Percentiles rank a stretch among this genome's conserved stretches.
These are phyloP conservation scores for Rhineura floridana DNA, from an alignment of 2,113 vertebrate genomes.

Conservation along the genomic window DNA sequence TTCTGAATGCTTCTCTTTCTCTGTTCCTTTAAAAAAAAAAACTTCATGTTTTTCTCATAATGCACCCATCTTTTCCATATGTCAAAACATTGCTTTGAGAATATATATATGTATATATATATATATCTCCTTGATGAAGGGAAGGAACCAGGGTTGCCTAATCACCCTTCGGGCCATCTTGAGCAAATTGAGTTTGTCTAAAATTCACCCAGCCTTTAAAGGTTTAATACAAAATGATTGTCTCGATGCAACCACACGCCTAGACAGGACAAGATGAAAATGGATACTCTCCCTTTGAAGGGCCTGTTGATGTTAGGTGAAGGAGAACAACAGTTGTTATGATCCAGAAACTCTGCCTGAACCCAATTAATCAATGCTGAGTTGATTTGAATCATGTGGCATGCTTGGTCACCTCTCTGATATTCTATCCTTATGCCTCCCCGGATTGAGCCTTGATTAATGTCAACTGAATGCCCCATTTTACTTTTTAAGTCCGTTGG, in stretches of 20 bases:
- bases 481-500: slow-evolving; percentile 71
- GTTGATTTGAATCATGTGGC: slow-evolving; percentile 84
- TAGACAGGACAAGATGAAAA: slow-evolving; percentile 56
- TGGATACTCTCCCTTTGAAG: slow-evolving; percentile 79
- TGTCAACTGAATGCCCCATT: slow-evolving; percentile 75
- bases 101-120: slow-evolving; percentile 35
- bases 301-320: slow-evolving; percentile 75
- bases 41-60: not conserved
- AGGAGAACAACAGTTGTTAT: slow-evolving; percentile 83
- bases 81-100: slow-evolving; percentile 46
- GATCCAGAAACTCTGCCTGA: slow-evolving; percentile 82
- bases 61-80: slow-evolving; percentile 33
- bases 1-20: slow-evolving; percentile 38
- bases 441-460: slow-evolving; percentile 78
- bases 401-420: slow-evolving; percentile 84
- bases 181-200: slow-evolving; percentile 82
- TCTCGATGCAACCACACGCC: slow-evolving; percentile 71
- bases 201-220: slow-evolving; percentile 74
- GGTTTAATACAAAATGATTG: slow-evolving; percentile 76
- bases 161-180: slow-evolving; percentile 73
- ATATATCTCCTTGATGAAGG: slow-evolving; percentile 53
- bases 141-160: slow-evolving; percentile 64
- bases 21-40: not conserved
- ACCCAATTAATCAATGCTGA: slow-evolving; percentile 84
- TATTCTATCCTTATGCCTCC: slow-evolving; percentile 77